phyloP scores from a whole-genome alignment of 2,888 invertebrate species.

The Idaea biselata region DNA sequence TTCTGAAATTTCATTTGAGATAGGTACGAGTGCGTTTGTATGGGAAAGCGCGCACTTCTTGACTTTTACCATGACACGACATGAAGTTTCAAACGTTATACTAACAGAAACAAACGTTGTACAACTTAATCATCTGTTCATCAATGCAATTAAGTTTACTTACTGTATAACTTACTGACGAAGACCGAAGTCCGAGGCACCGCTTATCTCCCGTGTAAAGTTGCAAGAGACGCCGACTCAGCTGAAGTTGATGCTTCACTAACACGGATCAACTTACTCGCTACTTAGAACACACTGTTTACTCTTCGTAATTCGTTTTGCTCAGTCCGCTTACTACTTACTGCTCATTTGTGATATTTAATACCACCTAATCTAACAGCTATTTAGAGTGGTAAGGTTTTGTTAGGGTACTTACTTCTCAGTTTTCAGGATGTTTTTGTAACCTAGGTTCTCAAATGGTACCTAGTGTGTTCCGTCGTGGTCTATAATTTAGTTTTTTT shows the following conservation, averaged over 20 bases:
- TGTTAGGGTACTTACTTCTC: not conserved
- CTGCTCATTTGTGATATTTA: not conserved
- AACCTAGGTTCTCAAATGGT: not conserved
- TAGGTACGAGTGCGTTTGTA: too few relatives aligned
- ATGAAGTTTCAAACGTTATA: too few relatives aligned
- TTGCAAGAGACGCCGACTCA: constrained; percentile 66
- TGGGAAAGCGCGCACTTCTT: too few relatives aligned
- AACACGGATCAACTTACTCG: constrained; percentile 43
- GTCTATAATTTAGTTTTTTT: constrained; percentile 3
- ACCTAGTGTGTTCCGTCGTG: constrained; percentile 10
- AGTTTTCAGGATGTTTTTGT: not conserved
- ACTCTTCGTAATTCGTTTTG: constrained; percentile 26
- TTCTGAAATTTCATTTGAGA: too few relatives aligned
- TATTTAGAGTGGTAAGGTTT: not conserved
- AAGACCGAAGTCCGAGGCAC: constrained; percentile 33
- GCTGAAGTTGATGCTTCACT: constrained; percentile 25
- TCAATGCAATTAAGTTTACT: not conserved
- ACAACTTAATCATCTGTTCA: too few relatives aligned
- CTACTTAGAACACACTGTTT: constrained; percentile 35
- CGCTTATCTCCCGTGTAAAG: constrained; percentile 59
- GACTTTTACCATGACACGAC: too few relatives aligned
- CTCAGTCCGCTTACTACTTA: constrained; percentile 14
- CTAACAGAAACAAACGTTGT: too few relatives aligned
- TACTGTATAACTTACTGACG: not conserved
- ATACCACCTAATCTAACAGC: not conserved